A percentile compares a stretch with the other conserved stretches of the same genome.
Evolutionary conservation across 2,888 invertebrate genomes (phyloP).

Genomic region (Drosophila recens): DNA sequence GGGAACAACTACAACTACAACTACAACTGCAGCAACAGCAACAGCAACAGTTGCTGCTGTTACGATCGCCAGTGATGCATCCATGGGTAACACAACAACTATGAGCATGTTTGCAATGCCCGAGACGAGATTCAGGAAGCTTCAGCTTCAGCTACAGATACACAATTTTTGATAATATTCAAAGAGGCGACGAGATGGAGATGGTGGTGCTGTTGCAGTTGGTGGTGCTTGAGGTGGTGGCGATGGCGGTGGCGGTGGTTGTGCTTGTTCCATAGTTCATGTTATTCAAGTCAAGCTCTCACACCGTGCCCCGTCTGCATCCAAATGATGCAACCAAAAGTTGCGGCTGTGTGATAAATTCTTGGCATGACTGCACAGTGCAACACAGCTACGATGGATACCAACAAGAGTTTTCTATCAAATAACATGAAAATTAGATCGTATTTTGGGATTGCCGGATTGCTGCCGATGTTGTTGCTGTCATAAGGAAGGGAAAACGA

Average conservation of each 20-base stretch:
- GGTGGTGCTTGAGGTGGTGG: slow-evolving; percentile 14
- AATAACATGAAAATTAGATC: slow-evolving; percentile 79
- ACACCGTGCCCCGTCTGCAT: neutral
- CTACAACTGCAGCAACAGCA: slow-evolving; percentile 33
- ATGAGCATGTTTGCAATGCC: slow-evolving; percentile 72
- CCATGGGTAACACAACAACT: slow-evolving; percentile 61
- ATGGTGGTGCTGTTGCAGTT: slow-evolving; percentile 10
- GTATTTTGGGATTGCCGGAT: slow-evolving; percentile 44
- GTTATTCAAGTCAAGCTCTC: slow-evolving; percentile 13
- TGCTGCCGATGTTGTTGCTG: slow-evolving; percentile 27
- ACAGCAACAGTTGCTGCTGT: slow-evolving; percentile 51
- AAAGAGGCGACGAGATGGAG: slow-evolving; percentile 41
- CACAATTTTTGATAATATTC: slow-evolving; percentile 78
- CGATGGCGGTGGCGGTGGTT: slow-evolving; percentile 5
- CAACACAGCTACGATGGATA: slow-evolving; percentile 46
- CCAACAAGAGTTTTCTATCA: slow-evolving; percentile 73
- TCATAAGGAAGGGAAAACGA: slow-evolving; percentile 32
- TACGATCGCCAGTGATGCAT: slow-evolving; percentile 69
- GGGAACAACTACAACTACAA: slow-evolving; percentile 29
- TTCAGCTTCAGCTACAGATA: slow-evolving; percentile 68
- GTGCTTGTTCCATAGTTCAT: slow-evolving; percentile 25
- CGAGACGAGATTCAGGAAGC: slow-evolving; percentile 73
- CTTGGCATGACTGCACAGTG: slow-evolving; percentile 54
- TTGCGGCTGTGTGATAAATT: slow-evolving; percentile 69
- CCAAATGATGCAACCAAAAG: slow-evolving; percentile 55